phyloP scores from a whole-genome alignment of 2,888 invertebrate species.

The Brenthis hecate region DNA sequence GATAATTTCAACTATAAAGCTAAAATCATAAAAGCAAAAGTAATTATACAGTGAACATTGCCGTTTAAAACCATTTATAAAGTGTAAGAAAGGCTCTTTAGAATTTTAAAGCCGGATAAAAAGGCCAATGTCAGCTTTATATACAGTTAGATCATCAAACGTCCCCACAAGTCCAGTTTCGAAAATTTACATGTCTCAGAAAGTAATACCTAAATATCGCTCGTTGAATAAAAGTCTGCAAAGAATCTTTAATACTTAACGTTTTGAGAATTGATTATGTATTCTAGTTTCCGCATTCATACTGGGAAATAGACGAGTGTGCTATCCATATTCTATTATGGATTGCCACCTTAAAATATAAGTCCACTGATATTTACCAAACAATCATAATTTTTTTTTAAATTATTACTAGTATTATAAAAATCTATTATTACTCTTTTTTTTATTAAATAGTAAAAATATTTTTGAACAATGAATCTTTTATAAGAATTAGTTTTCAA shows the following conservation, averaged over 20 bases:
- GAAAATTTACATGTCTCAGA: slow-evolving; percentile 13
- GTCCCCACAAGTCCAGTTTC: slow-evolving; percentile 13
- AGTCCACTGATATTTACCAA: neutral
- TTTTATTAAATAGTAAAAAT: too few relatives aligned
- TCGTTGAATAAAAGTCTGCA: slow-evolving; percentile 18
- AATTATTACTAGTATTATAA: neutral
- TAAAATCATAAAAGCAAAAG: slow-evolving; percentile 9
- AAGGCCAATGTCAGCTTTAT: slow-evolving; percentile 23
- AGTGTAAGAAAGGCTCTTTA: slow-evolving; percentile 6
- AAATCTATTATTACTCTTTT: too few relatives aligned
- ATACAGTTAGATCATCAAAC: slow-evolving; percentile 21
- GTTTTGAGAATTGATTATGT: slow-evolving; percentile 25
- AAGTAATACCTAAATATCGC: slow-evolving; percentile 8
- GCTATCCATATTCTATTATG: slow-evolving; percentile 16
- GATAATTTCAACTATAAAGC: too few relatives aligned
- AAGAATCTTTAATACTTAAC: slow-evolving; percentile 28
- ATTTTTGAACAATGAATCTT: too few relatives aligned
- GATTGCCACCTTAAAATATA: slow-evolving; percentile 15
- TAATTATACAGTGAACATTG: neutral
- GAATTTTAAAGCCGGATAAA: slow-evolving; percentile 17
- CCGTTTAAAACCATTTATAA: neutral
- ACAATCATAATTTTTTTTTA: neutral
- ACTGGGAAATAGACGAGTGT: slow-evolving; percentile 18
- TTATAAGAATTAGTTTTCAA: too few relatives aligned
- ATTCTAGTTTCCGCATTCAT: slow-evolving; percentile 26